Evolutionary conservation across 1,140 invertebrate genomes (phyloP), one percentile per base, ranked within the genome.

Genomic region (Philopotamus ludificatus): DNA sequence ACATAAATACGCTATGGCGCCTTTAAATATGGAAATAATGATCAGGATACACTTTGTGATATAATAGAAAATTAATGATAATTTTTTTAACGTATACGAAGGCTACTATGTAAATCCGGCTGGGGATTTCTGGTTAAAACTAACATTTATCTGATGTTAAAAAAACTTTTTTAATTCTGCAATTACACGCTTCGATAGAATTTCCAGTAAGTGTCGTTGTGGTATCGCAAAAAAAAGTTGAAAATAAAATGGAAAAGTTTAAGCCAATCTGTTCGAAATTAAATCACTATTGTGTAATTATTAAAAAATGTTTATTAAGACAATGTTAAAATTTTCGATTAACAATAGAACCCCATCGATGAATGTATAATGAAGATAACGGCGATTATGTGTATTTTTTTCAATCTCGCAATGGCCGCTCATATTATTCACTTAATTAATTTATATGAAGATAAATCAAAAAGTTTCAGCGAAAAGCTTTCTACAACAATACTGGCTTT

Each of bases 391-490:
- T n/a, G n/a, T n/a, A n/a, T 12, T 4, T 50, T 61, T 62, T 47
- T 63, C 50, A 63, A 63, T 63, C 45, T 44, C 23, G 23, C 22
- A 45, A 60, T 60, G 18, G 39, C 21, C 25, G n/a, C 44, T 45
- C 20, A 60, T 45, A 60, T 60, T 45, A 60, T 44, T 26, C 58
- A 63, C 61, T 63, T 63, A 54, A 63, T 63, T 63, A 63, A 54
- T 63, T 63, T 63, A 63, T 45, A 54, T 25, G 61, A 45, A 63
- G 61, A 63, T 53, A 63, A 63, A 63, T 51, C 61, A 23, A 54
- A 63, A 63, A 63, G 61, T 63, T 63, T 53, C 26, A 15, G 45
- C 54, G 50, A n/a, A 1, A 1, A 49, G 44, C 44, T 60, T 50
- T 60, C 44, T 49, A 60, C 42, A 60, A 60, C 58, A 60, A 60